A percentile compares a stretch with the other conserved stretches of the same genome.
Conservation (phyloP, 2,113 vertebrate species). For the Nycticebus coucang region DNA sequence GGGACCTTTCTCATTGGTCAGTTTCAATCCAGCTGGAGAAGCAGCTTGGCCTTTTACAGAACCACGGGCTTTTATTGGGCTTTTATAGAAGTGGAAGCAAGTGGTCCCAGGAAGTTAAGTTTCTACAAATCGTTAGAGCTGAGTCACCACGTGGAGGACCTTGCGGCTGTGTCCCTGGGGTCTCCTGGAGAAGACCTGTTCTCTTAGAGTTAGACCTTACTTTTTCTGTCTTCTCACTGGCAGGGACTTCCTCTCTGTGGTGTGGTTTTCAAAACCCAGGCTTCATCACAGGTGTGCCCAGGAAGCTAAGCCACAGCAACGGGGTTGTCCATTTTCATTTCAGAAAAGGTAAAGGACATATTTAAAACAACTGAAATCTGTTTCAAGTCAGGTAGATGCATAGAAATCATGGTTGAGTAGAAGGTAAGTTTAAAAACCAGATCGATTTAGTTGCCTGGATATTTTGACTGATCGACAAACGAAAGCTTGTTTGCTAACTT, state of each 20-base stretch:
- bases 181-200: too few relatives aligned
- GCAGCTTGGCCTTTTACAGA: too few relatives aligned
- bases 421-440: neutral
- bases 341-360: neutral
- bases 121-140: too few relatives aligned
- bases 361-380: neutral
- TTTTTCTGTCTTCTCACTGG: too few relatives aligned
- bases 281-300: neutral
- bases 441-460: neutral
- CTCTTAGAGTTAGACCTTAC: too few relatives aligned
- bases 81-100: too few relatives aligned
- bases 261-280: neutral
- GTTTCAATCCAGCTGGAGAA: too few relatives aligned
- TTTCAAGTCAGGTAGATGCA: neutral
- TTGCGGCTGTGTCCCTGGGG: too few relatives aligned
- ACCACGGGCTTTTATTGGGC: too few relatives aligned
- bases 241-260: neutral
- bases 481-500: neutral
- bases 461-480: neutral
- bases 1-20: too few relatives aligned
- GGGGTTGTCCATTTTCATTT: constrained; percentile 5
- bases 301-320: neutral
- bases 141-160: too few relatives aligned
- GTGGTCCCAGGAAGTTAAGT: too few relatives aligned
- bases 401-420: neutral